Base-by-base conservation (phyloP, 1,140 invertebrate genomes). In the Lepidurus apus region DNA sequence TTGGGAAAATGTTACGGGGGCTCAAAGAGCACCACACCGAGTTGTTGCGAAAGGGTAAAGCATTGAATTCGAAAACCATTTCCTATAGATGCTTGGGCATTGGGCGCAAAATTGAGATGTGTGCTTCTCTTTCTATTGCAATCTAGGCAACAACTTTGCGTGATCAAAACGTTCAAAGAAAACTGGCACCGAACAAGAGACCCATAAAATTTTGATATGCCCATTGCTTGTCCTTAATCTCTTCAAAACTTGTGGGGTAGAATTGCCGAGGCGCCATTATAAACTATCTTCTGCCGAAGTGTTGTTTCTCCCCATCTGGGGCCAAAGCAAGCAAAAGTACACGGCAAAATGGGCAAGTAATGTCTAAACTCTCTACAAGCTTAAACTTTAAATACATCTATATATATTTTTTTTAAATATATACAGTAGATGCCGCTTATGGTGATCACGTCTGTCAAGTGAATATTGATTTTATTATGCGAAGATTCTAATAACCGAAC, bases 151-250 rank as follows among this genome's bases (percentile, higher is more conserved):
- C 53, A 65, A 65, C 53, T 65, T 65, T 21, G 53, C 53, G 53
- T 65, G 53, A 65, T 65, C 53, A 65, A 65, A 65, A 65, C 53
- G 53, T 65, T 65, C 53, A 65, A 65, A 65, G 53, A 65, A 65
- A 65, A 65, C 53, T 65, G 53, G 53, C 9, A 65, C 53, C 53
- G 53, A 65, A 65, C 53, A 65, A 65, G 53, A 65, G 17, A 65
- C 53, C 53, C 53, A 65, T 65, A 65, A 65, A 65, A 65, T 65
- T 13, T 65, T 65, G 17, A 65, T 65, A 21, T 65, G 53, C 53
- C 53, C 21, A 65, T 65, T 65, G 53, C 53, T 65, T 65, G 53
- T 8, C 53, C 53, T 65, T 65, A n/a, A 65, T n/a, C 21, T 21
- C 21, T 65, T 65, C 21, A 13, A 65, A 65, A 65, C 53, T 65